Percentiles rank a stretch among this genome's conserved stretches.
phyloP scores from a whole-genome alignment of 1,140 invertebrate species.

The Bombyx mandarina region DNA sequence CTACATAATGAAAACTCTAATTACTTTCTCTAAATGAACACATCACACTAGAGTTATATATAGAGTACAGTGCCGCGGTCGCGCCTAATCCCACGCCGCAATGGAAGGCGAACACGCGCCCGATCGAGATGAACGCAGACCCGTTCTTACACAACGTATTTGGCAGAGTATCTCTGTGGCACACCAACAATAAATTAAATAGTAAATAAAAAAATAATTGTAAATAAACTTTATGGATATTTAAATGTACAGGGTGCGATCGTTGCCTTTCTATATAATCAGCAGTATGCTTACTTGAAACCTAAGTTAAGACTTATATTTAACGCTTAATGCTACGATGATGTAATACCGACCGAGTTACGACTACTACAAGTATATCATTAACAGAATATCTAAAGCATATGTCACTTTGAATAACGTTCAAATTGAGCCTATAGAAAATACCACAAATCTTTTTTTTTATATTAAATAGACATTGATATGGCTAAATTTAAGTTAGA shows the following conservation, averaged over 20 bases:
- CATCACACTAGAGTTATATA: constrained; percentile 29
- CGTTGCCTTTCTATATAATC: constrained; percentile 61
- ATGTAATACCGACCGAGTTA: constrained; percentile 66
- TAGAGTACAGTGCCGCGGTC: no score
- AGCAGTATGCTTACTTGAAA: constrained; percentile 57
- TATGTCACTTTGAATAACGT: constrained; percentile 71
- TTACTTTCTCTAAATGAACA: constrained; percentile 54
- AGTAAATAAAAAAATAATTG: constrained; percentile 58
- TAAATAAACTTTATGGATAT: constrained; percentile 69
- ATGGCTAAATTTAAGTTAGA: constrained; percentile 73
- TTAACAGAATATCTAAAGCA: constrained; percentile 71
- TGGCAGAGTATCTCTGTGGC: constrained; percentile 72
- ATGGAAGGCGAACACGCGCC: no score
- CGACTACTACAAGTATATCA: constrained; percentile 67
- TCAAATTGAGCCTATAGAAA: constrained; percentile 72
- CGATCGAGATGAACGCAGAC: constrained; percentile 43
- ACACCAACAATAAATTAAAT: constrained; percentile 70
- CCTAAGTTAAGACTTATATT: constrained; percentile 56
- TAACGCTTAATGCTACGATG: constrained; percentile 51
- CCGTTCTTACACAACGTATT: constrained; percentile 41
- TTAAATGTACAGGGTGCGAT: constrained; percentile 50
- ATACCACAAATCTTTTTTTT: constrained; percentile 67
- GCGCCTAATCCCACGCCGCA: no score
- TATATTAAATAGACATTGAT: constrained; percentile 70
- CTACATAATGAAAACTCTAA: constrained; percentile 30